Evolutionary conservation across 2,888 invertebrate genomes (phyloP).

Genomic region (Drosophila birchii): DNA sequence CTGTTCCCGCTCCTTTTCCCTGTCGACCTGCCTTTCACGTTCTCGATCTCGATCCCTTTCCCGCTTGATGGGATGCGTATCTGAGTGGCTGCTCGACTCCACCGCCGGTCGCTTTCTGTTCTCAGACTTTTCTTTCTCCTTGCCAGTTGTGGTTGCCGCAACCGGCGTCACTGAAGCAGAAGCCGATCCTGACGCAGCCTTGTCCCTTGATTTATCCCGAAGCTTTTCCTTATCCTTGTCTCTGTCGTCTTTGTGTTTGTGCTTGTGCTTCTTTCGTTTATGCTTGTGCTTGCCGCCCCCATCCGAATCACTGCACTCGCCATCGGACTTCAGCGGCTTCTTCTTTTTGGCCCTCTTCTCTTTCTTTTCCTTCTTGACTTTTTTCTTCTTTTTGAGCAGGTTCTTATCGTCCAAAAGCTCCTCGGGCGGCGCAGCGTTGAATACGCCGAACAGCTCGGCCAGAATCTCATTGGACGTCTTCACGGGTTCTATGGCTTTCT

Average conservation of each 20-base stretch:
- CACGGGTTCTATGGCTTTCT: constrained; percentile 81
- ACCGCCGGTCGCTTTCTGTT: constrained; percentile 25
- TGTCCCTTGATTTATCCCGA: constrained; percentile 66
- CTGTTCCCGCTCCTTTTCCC: constrained; percentile 23
- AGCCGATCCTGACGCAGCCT: not conserved
- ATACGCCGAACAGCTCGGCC: constrained; percentile 90
- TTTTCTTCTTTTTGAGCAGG: constrained; percentile 82
- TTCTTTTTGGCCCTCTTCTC: constrained; percentile 65
- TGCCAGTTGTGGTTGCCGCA: constrained; percentile 8
- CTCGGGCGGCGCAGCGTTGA: constrained; percentile 89
- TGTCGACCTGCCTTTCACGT: constrained; percentile 18
- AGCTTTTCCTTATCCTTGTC: constrained; percentile 63
- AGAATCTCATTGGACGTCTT: constrained; percentile 88
- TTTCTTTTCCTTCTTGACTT: constrained; percentile 83
- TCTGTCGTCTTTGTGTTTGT: constrained; percentile 64
- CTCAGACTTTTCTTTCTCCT: constrained; percentile 44
- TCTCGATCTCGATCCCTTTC: constrained; percentile 29
- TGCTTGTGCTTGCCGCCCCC: constrained; percentile 67
- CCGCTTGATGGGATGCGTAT: constrained; percentile 7
- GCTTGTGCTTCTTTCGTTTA: constrained; percentile 71
- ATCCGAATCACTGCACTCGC: constrained; percentile 61
- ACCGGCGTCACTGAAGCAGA: not conserved
- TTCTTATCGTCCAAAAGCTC: constrained; percentile 85
- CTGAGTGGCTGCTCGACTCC: not conserved
- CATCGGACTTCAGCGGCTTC: constrained; percentile 53